Evolutionary conservation across 2,888 invertebrate genomes (phyloP), one percentile per base, ranked within the genome.

Genomic region (Galerucella pusilla): DNA sequence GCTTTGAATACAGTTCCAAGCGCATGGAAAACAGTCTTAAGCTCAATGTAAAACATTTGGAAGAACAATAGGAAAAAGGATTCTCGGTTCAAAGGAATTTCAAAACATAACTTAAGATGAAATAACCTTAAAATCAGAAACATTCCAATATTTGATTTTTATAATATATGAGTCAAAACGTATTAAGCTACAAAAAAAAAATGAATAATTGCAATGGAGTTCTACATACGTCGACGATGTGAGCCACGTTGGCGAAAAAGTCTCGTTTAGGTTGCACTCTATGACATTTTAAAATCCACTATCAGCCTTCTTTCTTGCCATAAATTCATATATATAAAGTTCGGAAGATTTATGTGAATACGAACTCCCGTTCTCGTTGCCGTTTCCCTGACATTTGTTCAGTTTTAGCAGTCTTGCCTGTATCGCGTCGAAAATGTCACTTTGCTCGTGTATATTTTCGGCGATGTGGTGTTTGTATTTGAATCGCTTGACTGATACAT

Each of bases 221-320:
- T 46, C 46, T 46, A 46, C 46, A 46, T 46, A 46, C 12, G 46
- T 46, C 46, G 1, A 46, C 12, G 28, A 12, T 49, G 49, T 14
- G 14, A 49, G 49, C 49, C 49, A 49, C 49, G 49, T 49, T 49
- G 0, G 49, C 49, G 49, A 14, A 49, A 49, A 49, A 49, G 49
- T 49, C 49, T 49, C 49, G 49, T 2, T 49, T 49, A 49, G 80
- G 70, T 81, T 82, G 80, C 83, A 80, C 79, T 82, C 79, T 82
- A 81, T 81, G 83, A 84, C 84, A 83, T 82, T 84, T 84, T 83
- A 82, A 84, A 83, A 84, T 83, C 83, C 80, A 83, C 83, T 82
- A 83, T 83, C 83, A 78, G 80, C 79, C 69, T 81, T 79, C 82
- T 83, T 83, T 79, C 75, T 67, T 71, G 78, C 83, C 75, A 84